Evolutionary conservation across 37 sponge, comb jelly and placozoan genomes (phyloP), one percentile per base, ranked within the genome.

Genomic region (Ephydatia muelleri): DNA sequence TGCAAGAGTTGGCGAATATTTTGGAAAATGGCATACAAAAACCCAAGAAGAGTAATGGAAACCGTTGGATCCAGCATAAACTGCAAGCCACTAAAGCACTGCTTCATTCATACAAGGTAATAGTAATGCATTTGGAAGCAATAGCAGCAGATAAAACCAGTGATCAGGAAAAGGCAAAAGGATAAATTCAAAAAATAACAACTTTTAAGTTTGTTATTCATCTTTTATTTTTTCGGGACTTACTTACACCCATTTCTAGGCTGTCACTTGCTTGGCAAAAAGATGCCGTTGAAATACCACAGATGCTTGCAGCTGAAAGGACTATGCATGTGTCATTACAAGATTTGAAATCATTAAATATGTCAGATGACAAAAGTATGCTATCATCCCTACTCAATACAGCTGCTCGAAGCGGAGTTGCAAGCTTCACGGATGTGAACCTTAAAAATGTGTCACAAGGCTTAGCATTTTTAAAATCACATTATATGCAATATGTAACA

Each of bases 11-110:
- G n/a, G n/a, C n/a, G n/a, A n/a, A n/a, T n/a, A n/a, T n/a, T n/a
- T n/a, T n/a, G n/a, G n/a, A n/a, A n/a, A n/a, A n/a, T n/a, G n/a
- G n/a, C n/a, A n/a, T n/a, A n/a, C n/a, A n/a, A n/a, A n/a, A n/a
- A n/a, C n/a, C n/a, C n/a, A n/a, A n/a, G n/a, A n/a, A n/a, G n/a
- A n/a, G n/a, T n/a, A n/a, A n/a, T n/a, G n/a, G n/a, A n/a, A n/a
- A n/a, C n/a, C n/a, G n/a, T n/a, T n/a, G n/a, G n/a, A n/a, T n/a
- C n/a, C n/a, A n/a, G n/a, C n/a, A n/a, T n/a, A n/a, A n/a, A n/a
- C n/a, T n/a, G 57, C 57, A 57, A 57, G 57, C 57, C 57, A 57
- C 57, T 57, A 57, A 57, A 57, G 57, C 57, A 57, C 57, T 57
- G 19, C 57, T 57, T 14, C 57, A 57, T 57, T 57, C 57, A 57